Evolutionary conservation across 2,797 vertebrate species (phyloP).

Genomic region (Lagorchestes hirsutus): DNA sequence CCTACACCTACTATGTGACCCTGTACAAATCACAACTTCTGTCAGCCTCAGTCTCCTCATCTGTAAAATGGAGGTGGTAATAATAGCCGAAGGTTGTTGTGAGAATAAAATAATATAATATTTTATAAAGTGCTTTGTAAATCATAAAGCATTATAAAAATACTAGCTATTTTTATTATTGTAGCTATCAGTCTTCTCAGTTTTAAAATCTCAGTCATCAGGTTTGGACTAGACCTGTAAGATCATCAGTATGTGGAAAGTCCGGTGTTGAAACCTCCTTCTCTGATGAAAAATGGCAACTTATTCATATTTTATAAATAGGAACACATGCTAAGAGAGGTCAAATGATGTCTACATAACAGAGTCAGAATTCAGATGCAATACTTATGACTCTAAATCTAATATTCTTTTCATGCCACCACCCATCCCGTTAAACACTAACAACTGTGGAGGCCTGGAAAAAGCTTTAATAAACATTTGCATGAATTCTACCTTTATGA

Average conservation of each 20-base stretch:
- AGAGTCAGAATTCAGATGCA: not conserved
- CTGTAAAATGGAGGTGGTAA: not conserved
- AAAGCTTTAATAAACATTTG: slow-evolving; percentile 13
- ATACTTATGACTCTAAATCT: not conserved
- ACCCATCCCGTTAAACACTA: not conserved
- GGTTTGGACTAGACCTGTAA: not conserved
- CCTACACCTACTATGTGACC: not conserved
- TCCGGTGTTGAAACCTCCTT: not conserved
- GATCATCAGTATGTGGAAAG: not conserved
- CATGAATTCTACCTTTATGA: not conserved
- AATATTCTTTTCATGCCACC: not conserved
- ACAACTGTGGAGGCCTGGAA: not conserved
- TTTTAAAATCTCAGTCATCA: not conserved
- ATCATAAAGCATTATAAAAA: not conserved
- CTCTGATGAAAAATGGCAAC: not conserved
- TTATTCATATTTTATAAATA: not conserved
- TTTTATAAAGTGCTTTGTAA: not conserved
- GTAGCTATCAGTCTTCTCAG: not conserved
- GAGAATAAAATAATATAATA: not conserved
- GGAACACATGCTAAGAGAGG: not conserved
- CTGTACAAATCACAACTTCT: not conserved
- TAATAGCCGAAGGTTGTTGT: not conserved
- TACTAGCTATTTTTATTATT: not conserved
- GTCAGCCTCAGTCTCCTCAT: not conserved
- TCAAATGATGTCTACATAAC: not conserved